Conservation (phyloP, 2,888 invertebrate species). For the Agrotis clavis region DNA sequence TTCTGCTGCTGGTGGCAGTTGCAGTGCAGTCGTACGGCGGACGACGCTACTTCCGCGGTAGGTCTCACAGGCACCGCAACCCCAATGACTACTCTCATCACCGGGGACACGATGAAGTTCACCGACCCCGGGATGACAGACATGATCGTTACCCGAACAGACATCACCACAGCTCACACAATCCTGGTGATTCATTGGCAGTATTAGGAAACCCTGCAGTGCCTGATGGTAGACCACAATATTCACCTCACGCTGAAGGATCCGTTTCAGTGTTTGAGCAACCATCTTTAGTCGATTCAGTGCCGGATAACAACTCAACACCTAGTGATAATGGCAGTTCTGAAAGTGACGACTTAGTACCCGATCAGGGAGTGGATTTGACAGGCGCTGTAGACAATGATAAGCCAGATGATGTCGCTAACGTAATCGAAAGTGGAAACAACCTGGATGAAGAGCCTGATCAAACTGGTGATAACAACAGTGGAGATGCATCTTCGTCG, state of each 20-base stretch:
- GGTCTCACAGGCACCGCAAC: constrained; percentile 32
- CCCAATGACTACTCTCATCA: constrained; percentile 30
- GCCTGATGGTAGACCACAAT: not conserved
- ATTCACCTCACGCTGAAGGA: not conserved
- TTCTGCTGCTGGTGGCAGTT: constrained; percentile 38
- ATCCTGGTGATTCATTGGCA: not conserved
- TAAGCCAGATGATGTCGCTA: constrained; percentile 27
- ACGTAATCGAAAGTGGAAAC: not conserved
- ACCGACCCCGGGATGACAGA: constrained; percentile 21
- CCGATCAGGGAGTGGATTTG: not conserved
- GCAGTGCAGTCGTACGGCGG: constrained; percentile 46
- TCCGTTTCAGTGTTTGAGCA: not conserved
- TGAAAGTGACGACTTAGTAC: not conserved
- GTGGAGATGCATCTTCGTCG: not conserved
- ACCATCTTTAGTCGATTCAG: not conserved
- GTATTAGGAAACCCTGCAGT: not conserved
- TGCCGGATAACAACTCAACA: constrained; percentile 3
- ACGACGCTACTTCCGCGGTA: constrained; percentile 31
- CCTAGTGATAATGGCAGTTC: not conserved
- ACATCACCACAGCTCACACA: constrained; percentile 23
- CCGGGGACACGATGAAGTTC: constrained; percentile 5
- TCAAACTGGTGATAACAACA: constrained; percentile 5
- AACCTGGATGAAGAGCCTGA: not conserved
- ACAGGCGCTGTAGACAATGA: not conserved
- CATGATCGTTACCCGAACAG: constrained; percentile 3